Evolutionary conservation across 2,888 invertebrate genomes (phyloP).

Genomic region (Acleris cristana): DNA sequence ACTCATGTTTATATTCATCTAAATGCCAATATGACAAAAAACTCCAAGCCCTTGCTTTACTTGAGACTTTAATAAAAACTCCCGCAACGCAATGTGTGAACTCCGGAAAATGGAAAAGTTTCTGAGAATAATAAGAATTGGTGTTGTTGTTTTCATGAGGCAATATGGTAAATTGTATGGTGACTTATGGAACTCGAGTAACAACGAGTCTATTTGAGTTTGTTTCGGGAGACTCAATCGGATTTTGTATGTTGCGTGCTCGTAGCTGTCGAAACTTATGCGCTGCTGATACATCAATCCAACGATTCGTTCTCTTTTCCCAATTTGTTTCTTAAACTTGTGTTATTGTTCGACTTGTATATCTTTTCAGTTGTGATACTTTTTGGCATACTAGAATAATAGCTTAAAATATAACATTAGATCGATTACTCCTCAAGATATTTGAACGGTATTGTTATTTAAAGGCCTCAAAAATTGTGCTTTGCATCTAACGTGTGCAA

Average conservation of each 20-base stretch:
- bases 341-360: too few species aligned
- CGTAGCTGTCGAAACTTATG: slow-evolving; percentile 21
- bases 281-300: neutral
- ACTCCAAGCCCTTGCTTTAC: slow-evolving; percentile 12
- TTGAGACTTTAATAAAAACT: slow-evolving; percentile 30
- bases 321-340: neutral
- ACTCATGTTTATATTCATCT: neutral
- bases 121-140: slow-evolving; percentile 46
- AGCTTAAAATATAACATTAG: too few species aligned
- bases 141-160: slow-evolving; percentile 45
- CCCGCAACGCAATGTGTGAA: slow-evolving; percentile 32
- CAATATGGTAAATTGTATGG: slow-evolving; percentile 41
- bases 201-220: slow-evolving; percentile 15
- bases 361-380: too few species aligned
- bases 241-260: slow-evolving; percentile 13
- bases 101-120: slow-evolving; percentile 53
- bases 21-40: slow-evolving; percentile 7
- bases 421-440: too few species aligned
- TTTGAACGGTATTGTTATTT: too few species aligned
- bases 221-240: slow-evolving; percentile 20
- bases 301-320: neutral
- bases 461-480: too few species aligned
- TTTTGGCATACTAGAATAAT: too few species aligned
- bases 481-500: too few species aligned
- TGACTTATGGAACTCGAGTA: slow-evolving; percentile 35